Evolutionary conservation across 2,888 invertebrate genomes (phyloP).

Genomic region (Diloba caeruleocephala): DNA sequence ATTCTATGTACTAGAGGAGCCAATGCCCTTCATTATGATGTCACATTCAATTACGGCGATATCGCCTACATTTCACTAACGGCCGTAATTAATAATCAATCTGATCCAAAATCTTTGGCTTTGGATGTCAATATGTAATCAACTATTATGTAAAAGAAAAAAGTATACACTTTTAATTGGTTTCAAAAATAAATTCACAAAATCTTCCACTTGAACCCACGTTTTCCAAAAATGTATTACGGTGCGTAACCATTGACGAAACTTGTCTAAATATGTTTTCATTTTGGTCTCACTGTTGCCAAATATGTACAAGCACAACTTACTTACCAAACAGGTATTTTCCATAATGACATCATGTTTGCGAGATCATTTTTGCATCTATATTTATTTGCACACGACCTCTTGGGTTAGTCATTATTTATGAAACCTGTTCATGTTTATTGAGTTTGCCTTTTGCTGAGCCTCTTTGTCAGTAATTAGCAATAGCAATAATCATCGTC

Average conservation of each 20-base stretch:
- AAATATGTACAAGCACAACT: neutral
- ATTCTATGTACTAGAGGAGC: no score
- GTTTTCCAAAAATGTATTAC: no score
- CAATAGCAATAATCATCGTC: neutral
- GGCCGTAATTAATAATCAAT: no score
- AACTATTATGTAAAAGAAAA: no score
- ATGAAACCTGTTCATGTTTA: slow-evolving; percentile 36
- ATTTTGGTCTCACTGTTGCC: neutral
- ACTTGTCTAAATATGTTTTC: neutral
- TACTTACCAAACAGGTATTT: slow-evolving; percentile 17
- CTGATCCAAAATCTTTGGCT: no score
- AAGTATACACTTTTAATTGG: no score
- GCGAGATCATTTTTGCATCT: slow-evolving; percentile 34
- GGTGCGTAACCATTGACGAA: neutral
- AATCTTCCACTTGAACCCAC: no score
- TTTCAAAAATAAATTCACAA: no score
- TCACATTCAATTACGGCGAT: no score
- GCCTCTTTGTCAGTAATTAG: slow-evolving; percentile 4
- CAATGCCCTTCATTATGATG: no score
- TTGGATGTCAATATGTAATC: no score
- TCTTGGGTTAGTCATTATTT: slow-evolving; percentile 40
- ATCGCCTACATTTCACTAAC: no score
- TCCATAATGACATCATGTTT: slow-evolving; percentile 37
- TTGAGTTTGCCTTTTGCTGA: slow-evolving; percentile 10
- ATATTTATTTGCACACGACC: slow-evolving; percentile 21